Evolutionary conservation across 2,888 invertebrate species (phyloP).

Genomic region (Erynnis tages): DNA sequence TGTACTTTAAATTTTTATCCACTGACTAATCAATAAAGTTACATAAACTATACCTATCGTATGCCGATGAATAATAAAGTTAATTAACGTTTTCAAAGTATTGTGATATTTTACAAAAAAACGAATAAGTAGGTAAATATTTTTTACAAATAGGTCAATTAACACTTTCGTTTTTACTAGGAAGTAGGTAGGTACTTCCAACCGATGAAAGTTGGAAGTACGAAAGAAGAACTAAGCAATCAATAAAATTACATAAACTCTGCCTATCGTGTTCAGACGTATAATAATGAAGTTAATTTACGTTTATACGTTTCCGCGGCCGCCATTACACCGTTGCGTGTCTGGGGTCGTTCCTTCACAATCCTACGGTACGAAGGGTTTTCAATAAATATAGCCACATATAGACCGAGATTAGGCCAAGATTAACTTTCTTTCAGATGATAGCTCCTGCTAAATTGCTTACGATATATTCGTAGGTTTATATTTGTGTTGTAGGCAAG

Average conservation of each 20-base stretch:
- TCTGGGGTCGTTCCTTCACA: constrained; percentile 75
- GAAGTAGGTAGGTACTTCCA: too few relatives aligned
- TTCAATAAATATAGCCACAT: constrained; percentile 71
- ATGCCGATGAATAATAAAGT: not conserved
- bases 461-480: not conserved
- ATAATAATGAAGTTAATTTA: constrained; percentile 23
- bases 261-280: not conserved
- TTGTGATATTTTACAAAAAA: too few relatives aligned
- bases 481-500: not conserved
- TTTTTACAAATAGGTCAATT: too few relatives aligned
- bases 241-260: not conserved
- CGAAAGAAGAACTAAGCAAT: too few relatives aligned
- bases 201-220: too few relatives aligned
- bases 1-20: too few relatives aligned
- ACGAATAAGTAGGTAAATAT: too few relatives aligned
- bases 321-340: constrained; percentile 68
- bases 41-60: not conserved
- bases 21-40: not conserved
- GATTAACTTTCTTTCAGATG: constrained; percentile 27
- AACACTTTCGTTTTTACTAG: too few relatives aligned
- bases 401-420: constrained; percentile 54
- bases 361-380: constrained; percentile 72
- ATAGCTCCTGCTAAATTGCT: constrained; percentile 21
- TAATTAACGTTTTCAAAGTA: constrained; percentile 37
- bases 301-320: constrained; percentile 46